Evolutionary conservation across 2,888 invertebrate genomes (phyloP).

Genomic region (Epinotia ramella): DNA sequence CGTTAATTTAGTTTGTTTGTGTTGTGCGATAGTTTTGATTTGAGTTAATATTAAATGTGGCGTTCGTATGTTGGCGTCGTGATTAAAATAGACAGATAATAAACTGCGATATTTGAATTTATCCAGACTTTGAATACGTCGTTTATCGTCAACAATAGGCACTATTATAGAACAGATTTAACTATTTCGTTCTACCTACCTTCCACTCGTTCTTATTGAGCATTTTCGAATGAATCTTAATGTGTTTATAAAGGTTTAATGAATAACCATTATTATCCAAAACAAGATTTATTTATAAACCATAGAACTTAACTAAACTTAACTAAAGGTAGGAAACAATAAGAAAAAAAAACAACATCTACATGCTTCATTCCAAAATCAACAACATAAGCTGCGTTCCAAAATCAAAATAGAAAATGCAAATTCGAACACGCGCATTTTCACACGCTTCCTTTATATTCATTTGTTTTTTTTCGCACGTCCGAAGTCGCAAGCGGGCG

Average conservation of each 20-base stretch:
- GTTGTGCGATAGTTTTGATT: constrained; percentile 30
- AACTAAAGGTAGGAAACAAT: background rate
- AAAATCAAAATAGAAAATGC: constrained; percentile 2
- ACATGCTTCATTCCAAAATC: background rate
- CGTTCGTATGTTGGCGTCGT: constrained; percentile 2
- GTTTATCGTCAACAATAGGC: background rate
- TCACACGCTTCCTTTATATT: background rate
- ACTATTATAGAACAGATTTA: background rate
- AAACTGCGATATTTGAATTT: background rate
- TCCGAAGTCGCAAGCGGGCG: constrained; percentile 23
- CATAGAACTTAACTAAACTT: background rate
- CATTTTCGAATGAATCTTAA: no score
- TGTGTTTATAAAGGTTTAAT: no score
- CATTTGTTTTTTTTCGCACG: constrained; percentile 26
- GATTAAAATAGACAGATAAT: constrained; percentile 8
- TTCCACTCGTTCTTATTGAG: no score
- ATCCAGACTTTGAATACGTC: background rate
- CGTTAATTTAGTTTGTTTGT: constrained; percentile 35
- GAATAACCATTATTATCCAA: no score
- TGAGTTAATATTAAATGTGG: constrained; percentile 29
- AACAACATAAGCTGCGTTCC: background rate
- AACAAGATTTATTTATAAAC: background rate
- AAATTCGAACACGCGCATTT: constrained; percentile 10
- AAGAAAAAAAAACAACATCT: background rate
- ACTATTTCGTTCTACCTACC: background rate